Conservation (phyloP, 2,113 vertebrate genomes). For the Pyrgilauda ruficollis region DNA sequence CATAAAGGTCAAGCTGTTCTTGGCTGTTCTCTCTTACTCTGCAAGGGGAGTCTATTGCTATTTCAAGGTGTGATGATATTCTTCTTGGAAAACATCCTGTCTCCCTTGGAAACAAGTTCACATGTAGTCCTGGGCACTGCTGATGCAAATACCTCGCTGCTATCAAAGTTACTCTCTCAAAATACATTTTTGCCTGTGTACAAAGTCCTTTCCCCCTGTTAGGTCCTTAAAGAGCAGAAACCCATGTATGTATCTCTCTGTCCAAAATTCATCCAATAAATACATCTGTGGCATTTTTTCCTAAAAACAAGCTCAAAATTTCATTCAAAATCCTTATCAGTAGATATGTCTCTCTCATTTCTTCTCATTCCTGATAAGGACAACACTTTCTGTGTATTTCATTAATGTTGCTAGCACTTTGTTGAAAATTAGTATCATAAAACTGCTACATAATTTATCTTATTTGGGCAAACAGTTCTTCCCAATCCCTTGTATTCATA, state of each 20-base stretch:
- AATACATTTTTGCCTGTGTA: background rate
- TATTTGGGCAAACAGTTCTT: background rate
- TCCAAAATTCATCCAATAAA: background rate
- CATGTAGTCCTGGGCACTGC: background rate
- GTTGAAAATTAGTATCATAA: background rate
- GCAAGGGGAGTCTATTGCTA: background rate
- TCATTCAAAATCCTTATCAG: background rate
- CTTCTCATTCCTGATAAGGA: background rate
- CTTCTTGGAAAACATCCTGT: constrained; percentile 36
- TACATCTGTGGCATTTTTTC: background rate
- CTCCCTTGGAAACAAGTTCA: constrained; percentile 48
- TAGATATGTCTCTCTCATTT: background rate
- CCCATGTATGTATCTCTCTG: background rate
- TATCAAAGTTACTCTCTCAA: background rate
- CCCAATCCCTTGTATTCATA: background rate
- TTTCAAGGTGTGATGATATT: constrained; percentile 53
- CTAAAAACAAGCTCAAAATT: background rate
- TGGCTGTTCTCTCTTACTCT: background rate
- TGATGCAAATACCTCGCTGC: constrained; percentile 26
- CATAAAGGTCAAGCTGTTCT: constrained; percentile 26
- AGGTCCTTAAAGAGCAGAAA: background rate
- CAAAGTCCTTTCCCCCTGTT: background rate
- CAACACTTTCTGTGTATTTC: background rate
- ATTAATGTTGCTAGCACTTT: background rate
- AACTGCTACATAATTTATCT: background rate